A percentile compares a stretch with the other conserved stretches of the same genome.
phyloP scores from a whole-genome alignment of 2,113 vertebrate genomes.

The Cairina moschata region DNA sequence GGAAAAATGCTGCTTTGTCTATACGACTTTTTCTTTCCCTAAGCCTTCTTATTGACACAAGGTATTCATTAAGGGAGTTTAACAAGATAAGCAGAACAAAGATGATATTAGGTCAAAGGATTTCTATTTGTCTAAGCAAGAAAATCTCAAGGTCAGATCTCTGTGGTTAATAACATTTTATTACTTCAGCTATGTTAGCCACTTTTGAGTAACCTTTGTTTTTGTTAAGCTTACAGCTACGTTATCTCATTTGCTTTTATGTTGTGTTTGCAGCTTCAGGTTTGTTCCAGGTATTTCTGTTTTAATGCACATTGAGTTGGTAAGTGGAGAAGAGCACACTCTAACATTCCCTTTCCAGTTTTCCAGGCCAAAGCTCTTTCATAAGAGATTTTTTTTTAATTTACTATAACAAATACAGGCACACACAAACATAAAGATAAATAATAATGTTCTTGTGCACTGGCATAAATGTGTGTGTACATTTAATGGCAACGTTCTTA shows the following conservation, averaged over 20 bases:
- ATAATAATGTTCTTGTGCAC: constrained; percentile 28
- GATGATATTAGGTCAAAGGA: constrained; percentile 12
- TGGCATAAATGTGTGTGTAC: constrained; percentile 21
- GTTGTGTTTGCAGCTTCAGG: constrained; percentile 7
- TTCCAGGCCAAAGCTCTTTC: constrained; percentile 62
- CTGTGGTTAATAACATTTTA: constrained; percentile 16
- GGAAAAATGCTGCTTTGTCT: constrained; percentile 81
- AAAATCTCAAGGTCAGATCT: background rate
- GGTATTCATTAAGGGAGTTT: constrained; percentile 38
- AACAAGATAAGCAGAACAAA: constrained; percentile 42
- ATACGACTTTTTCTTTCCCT: constrained; percentile 38
- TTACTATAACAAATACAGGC: constrained; percentile 1
- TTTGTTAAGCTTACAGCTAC: constrained; percentile 51
- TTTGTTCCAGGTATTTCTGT: constrained; percentile 28
- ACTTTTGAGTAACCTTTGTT: constrained; percentile 46
- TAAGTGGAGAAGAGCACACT: constrained; percentile 26
- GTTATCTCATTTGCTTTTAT: constrained; percentile 53
- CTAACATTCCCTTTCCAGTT: constrained; percentile 68
- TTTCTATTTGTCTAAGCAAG: constrained; percentile 39
- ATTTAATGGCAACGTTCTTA: constrained; percentile 35
- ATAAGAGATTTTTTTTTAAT: background rate
- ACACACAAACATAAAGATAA: constrained; percentile 13
- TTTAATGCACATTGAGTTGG: constrained; percentile 9
- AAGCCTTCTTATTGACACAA: constrained; percentile 29
- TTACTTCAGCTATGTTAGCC: constrained; percentile 40